Conservation (phyloP, 2,797 vertebrate species). For the Aphelocoma californica region DNA sequence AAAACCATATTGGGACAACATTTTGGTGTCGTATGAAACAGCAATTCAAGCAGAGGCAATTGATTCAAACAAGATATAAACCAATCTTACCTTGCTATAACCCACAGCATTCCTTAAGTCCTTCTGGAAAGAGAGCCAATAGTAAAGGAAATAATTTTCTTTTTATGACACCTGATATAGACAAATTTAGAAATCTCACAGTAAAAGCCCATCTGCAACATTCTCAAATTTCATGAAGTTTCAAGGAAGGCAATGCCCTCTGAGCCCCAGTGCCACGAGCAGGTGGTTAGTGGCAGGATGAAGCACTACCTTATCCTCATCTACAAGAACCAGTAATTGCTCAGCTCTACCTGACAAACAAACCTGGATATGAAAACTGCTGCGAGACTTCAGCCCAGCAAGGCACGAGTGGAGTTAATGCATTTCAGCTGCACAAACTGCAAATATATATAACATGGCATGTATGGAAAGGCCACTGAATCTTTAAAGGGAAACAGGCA, state of each 20-base stretch:
- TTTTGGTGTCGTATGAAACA: not conserved
- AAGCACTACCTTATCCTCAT: not conserved
- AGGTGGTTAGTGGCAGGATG: not conserved
- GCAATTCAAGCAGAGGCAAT: not conserved
- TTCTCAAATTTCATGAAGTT: not conserved
- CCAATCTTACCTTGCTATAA: not conserved
- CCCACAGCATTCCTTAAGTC: not conserved
- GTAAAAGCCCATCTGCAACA: not conserved
- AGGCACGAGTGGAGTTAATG: slow-evolving; percentile 54
- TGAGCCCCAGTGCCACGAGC: not conserved
- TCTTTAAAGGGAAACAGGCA: slow-evolving; percentile 63
- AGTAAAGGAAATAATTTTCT: not conserved
- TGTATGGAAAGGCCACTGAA: slow-evolving; percentile 44
- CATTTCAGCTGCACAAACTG: slow-evolving; percentile 42
- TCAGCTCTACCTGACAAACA: not conserved
- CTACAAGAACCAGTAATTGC: not conserved
- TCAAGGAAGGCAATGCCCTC: not conserved
- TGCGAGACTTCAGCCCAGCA: not conserved
- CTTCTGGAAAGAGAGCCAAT: not conserved
- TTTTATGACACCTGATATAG: not conserved
- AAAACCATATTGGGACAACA: not conserved
- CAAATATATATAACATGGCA: slow-evolving; percentile 36
- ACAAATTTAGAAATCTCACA: not conserved
- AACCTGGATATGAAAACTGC: not conserved
- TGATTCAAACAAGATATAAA: not conserved